A percentile compares a stretch with the other conserved stretches of the same genome.
Evolutionary conservation across 2,888 invertebrate species (phyloP).

Genomic region (Trisateles emortualis): DNA sequence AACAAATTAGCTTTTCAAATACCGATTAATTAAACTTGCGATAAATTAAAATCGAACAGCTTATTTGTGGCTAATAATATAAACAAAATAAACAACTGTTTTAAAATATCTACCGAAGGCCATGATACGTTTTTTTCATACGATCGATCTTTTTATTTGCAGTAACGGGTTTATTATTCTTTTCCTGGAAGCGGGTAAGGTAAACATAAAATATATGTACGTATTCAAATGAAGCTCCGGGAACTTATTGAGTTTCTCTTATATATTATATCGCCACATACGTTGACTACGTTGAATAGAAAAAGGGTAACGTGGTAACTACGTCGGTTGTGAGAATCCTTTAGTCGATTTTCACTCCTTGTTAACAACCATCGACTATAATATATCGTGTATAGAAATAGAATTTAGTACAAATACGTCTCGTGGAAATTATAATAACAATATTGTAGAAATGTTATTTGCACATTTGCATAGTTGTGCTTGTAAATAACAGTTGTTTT

Average conservation of each 20-base stretch:
- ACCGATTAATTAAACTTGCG: constrained; percentile 27
- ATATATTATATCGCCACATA: constrained; percentile 29
- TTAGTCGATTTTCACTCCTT: constrained; percentile 25
- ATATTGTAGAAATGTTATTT: no score
- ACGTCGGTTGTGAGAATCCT: constrained; percentile 19
- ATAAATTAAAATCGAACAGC: constrained; percentile 18
- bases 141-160: constrained; percentile 26
- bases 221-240: constrained; percentile 39
- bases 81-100: constrained; percentile 11
- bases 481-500: no score
- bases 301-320: constrained; percentile 32
- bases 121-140: constrained; percentile 8
- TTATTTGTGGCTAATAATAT: constrained; percentile 1
- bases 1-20: constrained; percentile 23
- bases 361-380: constrained; percentile 22
- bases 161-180: constrained; percentile 32
- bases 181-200: constrained; percentile 25
- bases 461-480: no score
- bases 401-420: no score
- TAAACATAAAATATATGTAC: constrained; percentile 26
- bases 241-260: constrained; percentile 8
- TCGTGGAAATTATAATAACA: no score
- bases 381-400: no score
- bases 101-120: constrained; percentile 22
- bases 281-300: constrained; percentile 23